Base-by-base conservation (phyloP, 1,140 invertebrate genomes). In the Psix sp. region DNA sequence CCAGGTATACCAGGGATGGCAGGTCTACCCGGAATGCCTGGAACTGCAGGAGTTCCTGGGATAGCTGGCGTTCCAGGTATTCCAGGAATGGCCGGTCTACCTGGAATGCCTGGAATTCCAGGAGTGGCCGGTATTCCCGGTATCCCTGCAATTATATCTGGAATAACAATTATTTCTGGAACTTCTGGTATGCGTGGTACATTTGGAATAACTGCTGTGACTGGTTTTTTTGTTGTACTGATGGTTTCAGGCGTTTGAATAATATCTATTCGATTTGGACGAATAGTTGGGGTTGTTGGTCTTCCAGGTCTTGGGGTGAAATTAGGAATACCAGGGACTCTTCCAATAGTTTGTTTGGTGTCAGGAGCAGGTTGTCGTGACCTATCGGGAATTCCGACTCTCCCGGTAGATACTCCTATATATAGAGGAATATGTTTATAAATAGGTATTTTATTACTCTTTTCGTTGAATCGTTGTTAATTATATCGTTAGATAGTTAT, bases 231-330 rank as follows among this genome's bases (percentile, higher is more conserved):
- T 33, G 5, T 5, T 5, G 7, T 29, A 59, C 21, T 35, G 48
- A 10, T 13, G 1, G 26, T 49, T 40, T 49, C 36, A 9, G 57
- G 45, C 33, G 6, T 62, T 40, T n/a, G n/a, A n/a, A n/a, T n/a
- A n/a, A n/a, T n/a, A n/a, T n/a, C n/a, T 15, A 20, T 21, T 42
- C 42, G 38, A 29, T 39, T 46, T 51, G 51, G 65, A 86, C 89
- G 40, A 83, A 84, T 86, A 56, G 88, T 89, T 66, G 88, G 88
- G 76, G 87, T 84, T 39, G 56, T 57, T 18, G 74, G 68, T 65
- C 48, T 65, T 65, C 60, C 49, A 35, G 24, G 49, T n/a, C 65
- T 78, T 38, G 73, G 68, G 21, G 35, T 43, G 9, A 49, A 46
- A 56, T 56, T 51, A 40, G 31, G 24, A 48, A 45, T 52, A 38